Evolutionary conservation across 2,888 invertebrate genomes (phyloP).

Genomic region (Ernsta delagoae): DNA sequence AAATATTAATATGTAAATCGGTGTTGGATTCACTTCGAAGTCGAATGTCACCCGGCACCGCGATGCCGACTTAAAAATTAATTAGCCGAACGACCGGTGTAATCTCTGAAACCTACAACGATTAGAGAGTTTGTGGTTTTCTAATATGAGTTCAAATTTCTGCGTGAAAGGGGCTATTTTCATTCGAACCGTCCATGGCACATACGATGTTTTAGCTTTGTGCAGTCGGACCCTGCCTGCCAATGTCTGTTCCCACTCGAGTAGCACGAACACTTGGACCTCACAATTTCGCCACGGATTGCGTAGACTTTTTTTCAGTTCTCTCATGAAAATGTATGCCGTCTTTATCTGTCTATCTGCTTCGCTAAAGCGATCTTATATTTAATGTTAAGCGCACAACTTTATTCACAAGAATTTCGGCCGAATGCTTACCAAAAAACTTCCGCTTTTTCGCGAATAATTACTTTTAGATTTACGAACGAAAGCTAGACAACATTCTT

Average conservation of each 20-base stretch:
- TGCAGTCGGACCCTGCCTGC: conserved; percentile 51
- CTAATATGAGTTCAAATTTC: conserved; percentile 61
- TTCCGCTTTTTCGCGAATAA: conserved; percentile 51
- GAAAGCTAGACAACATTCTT: conserved; percentile 51
- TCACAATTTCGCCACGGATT: conserved; percentile 63
- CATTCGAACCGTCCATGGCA: conserved; percentile 41
- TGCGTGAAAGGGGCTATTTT: conserved; percentile 59
- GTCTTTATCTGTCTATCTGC: conserved; percentile 73
- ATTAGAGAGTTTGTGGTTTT: conserved; percentile 63
- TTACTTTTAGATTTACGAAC: conserved; percentile 62
- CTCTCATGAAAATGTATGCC: conserved; percentile 73
- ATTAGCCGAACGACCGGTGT: conserved; percentile 83
- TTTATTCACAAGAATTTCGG: conserved; percentile 66
- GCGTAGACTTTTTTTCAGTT: conserved; percentile 66
- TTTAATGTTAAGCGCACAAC: conserved; percentile 72
- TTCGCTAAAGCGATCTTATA: conserved; percentile 73
- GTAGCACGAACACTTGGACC: conserved; percentile 64
- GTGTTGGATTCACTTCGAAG: conserved; percentile 72
- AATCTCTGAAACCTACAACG: conserved; percentile 73
- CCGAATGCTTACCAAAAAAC: conserved; percentile 58
- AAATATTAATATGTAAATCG: conserved; percentile 59
- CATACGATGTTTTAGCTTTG: conserved; percentile 55
- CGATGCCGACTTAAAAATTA: conserved; percentile 83
- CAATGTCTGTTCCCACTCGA: conserved; percentile 64
- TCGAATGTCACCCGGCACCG: conserved; percentile 63